Conservation (phyloP, 2,797 vertebrate species). For the Atherinosoma microstoma region DNA sequence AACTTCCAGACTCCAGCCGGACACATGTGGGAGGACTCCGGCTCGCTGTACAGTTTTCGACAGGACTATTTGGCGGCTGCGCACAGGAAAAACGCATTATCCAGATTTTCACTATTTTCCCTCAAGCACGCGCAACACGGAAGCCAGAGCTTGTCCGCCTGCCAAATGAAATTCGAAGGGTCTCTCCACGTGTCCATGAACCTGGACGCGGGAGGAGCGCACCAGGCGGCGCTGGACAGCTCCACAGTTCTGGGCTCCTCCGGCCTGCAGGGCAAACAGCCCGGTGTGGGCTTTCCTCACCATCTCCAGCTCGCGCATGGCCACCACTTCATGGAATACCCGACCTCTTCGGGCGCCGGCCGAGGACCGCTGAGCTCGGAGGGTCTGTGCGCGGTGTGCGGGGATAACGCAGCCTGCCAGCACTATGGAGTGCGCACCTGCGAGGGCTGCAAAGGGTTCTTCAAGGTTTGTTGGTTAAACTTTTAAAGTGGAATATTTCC, state of each 20-base stretch:
- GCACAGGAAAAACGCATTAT: constrained; percentile 90
- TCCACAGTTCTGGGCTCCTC: constrained; percentile 84
- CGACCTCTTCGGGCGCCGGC: constrained; percentile 83
- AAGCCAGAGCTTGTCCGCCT: constrained; percentile 85
- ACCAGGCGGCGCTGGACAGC: constrained; percentile 86
- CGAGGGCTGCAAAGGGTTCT: constrained; percentile 97
- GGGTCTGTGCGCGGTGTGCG: constrained; percentile 95
- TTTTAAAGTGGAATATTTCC: background rate
- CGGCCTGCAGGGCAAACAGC: constrained; percentile 85
- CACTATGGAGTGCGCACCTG: constrained; percentile 97
- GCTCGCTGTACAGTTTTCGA: constrained; percentile 90
- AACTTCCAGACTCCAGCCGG: constrained; percentile 87
- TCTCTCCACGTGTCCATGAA: constrained; percentile 90
- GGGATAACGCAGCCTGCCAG: constrained; percentile 96
- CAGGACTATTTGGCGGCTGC: constrained; percentile 92
- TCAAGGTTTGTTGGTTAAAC: constrained; percentile 84
- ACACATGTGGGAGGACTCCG: constrained; percentile 92
- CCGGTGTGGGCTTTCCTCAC: constrained; percentile 86
- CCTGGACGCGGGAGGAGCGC: constrained; percentile 83
- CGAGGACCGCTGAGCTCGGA: constrained; percentile 89
- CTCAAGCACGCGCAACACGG: constrained; percentile 91
- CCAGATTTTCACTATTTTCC: constrained; percentile 93
- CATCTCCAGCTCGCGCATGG: constrained; percentile 89
- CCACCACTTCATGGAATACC: constrained; percentile 90
- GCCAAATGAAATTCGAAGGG: constrained; percentile 93